Base-by-base conservation (phyloP, 2,888 invertebrate species). In the Lepidochrysops patricia region DNA sequence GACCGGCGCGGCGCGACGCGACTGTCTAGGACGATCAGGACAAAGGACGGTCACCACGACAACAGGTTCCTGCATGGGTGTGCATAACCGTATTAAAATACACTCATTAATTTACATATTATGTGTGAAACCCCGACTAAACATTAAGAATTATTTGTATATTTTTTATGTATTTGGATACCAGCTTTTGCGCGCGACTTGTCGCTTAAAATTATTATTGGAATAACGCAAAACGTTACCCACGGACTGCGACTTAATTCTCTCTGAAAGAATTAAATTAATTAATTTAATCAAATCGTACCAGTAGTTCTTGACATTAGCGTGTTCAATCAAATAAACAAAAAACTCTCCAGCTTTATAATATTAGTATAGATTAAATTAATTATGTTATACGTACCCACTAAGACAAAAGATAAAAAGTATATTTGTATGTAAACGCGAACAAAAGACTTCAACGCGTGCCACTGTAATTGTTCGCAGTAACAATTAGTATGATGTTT, bases 11-110 rank as follows among this genome's bases (percentile, higher is more conserved):
- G 12, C 23, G 43, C 43, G 23, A 19, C 34, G n/a, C 19, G 80
- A 80, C 77, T 80, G 85, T 82, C 84, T 84, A 83, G 82, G 84
- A 82, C 83, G 82, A 78, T 75, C 72, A 74, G 84, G 86, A 87
- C 87, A 87, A 87, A 87, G 86, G 81, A 81, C 82, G 84, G 80
- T 79, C 83, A 75, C 78, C 80, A 78, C 80, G 77, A 67, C 19
- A 80, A 84, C 87, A 76, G 86, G 85, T 84, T 84, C 78, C 75
- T 74, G 79, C 82, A 76, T 82, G 81, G 82, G 78, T 78, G 84
- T 77, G 84, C 76, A 74, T 73, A 76, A 72, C 76, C 73, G 80
- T 79, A 80, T 81, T 78, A 77, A 80, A n/a, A 79, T 74, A 71
- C 68, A 70, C 77, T 80, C 77, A 80, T 85, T 84, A 82, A 80